Evolutionary conservation across 2,113 vertebrate genomes (phyloP).

Genomic region (Odobenus rosmarus): DNA sequence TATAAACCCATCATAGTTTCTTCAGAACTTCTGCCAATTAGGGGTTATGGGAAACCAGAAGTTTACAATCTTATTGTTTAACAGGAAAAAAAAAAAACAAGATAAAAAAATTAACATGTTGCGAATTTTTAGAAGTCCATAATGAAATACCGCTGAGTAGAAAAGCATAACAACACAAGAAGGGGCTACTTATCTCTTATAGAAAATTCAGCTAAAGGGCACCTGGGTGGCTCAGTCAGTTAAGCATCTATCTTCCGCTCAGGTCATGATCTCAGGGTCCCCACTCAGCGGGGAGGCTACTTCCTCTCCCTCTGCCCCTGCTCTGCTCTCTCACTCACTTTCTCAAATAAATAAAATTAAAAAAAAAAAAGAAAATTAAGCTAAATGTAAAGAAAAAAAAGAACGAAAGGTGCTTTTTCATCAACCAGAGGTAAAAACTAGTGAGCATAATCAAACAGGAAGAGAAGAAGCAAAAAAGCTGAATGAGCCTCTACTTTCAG

Average conservation of each 20-base stretch:
- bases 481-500: background rate
- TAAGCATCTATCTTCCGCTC: background rate
- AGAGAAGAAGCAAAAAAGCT: background rate
- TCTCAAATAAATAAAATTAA: no score
- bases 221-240: background rate
- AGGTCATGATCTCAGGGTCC: background rate
- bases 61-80: background rate
- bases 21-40: background rate
- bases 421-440: background rate
- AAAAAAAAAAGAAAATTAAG: background rate
- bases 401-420: background rate
- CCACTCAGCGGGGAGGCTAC: no score
- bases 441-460: background rate
- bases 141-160: background rate
- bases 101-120: background rate
- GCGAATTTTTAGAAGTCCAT: background rate
- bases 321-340: no score
- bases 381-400: slow-evolving; percentile 15
- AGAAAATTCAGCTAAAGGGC: background rate
- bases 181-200: background rate
- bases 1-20: background rate
- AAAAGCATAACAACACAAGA: background rate
- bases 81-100: background rate
- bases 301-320: no score
- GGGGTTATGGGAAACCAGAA: background rate